Conservation (phyloP, 2,888 invertebrate genomes). For the Itoplectis maculator region DNA sequence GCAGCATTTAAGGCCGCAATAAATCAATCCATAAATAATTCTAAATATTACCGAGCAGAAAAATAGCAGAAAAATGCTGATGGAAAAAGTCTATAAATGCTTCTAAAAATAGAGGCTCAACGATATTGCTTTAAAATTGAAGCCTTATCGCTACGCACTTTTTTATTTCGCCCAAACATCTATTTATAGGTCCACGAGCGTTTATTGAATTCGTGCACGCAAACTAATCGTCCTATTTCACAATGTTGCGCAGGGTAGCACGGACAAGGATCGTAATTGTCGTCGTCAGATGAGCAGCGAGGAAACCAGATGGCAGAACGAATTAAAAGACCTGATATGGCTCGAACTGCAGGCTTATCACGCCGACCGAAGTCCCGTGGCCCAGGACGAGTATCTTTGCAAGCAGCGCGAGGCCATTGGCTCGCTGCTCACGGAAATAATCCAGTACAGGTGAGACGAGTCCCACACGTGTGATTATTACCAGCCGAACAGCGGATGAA, state of each 20-base stretch:
- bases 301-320: slow-evolving; percentile 95
- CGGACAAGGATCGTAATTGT: slow-evolving; percentile 87
- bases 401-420: slow-evolving; percentile 90
- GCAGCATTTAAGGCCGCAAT: no score
- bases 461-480: slow-evolving; percentile 11
- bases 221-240: neutral
- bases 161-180: neutral
- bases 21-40: no score
- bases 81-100: no score
- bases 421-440: slow-evolving; percentile 90
- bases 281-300: slow-evolving; percentile 91
- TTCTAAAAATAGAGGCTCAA: neutral
- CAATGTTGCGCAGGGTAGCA: slow-evolving; percentile 85
- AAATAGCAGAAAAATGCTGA: no score
- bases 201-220: neutral
- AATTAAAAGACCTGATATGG: slow-evolving; percentile 96
- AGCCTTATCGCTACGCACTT: neutral
- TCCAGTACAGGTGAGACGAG: slow-evolving; percentile 88
- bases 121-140: neutral
- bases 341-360: slow-evolving; percentile 94
- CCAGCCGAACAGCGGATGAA: neutral
- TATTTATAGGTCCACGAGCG: slow-evolving; percentile 6
- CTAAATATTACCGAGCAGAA: no score
- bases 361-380: slow-evolving; percentile 90
- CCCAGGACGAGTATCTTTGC: slow-evolving; percentile 92